phyloP scores from a whole-genome alignment of 2,888 invertebrate genomes.

The Euzophera pinguis region DNA sequence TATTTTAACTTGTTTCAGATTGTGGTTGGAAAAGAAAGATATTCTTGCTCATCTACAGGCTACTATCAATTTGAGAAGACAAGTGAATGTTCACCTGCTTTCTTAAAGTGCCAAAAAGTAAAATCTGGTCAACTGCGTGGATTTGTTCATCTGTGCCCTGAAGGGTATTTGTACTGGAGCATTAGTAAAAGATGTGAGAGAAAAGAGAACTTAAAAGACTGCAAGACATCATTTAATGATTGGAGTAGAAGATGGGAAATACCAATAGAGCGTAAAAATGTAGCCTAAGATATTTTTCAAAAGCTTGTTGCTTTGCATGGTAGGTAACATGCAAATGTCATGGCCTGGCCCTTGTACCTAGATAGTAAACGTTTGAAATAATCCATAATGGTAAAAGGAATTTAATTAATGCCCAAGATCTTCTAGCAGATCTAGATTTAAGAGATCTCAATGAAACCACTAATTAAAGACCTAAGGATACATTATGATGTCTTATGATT shows the following conservation, averaged over 20 bases:
- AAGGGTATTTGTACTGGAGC: constrained; percentile 87
- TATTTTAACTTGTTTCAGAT: constrained; percentile 77
- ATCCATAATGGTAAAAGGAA: too few species aligned
- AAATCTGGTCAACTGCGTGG: constrained; percentile 80
- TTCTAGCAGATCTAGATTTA: too few species aligned
- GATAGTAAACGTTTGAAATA: too few species aligned
- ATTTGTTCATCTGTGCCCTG: constrained; percentile 87
- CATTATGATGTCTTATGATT: too few species aligned
- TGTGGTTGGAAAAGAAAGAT: constrained; percentile 70
- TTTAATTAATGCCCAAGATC: too few species aligned
- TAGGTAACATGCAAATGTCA: too few species aligned
- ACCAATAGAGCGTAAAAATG: constrained; percentile 76
- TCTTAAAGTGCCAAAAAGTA: constrained; percentile 83
- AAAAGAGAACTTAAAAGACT: constrained; percentile 80
- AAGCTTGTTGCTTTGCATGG: not conserved
- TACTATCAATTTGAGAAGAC: constrained; percentile 83
- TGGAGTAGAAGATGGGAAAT: constrained; percentile 77
- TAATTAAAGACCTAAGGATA: too few species aligned
- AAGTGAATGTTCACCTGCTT: constrained; percentile 84
- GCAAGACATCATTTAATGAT: constrained; percentile 61
- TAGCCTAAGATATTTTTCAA: constrained; percentile 39
- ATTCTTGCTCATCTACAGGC: constrained; percentile 84
- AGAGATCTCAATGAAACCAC: too few species aligned
- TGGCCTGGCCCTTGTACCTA: too few species aligned
- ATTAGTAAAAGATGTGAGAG: constrained; percentile 88